Conservation (phyloP, 2,888 invertebrate species). For the Gnatocerus cornutus region DNA sequence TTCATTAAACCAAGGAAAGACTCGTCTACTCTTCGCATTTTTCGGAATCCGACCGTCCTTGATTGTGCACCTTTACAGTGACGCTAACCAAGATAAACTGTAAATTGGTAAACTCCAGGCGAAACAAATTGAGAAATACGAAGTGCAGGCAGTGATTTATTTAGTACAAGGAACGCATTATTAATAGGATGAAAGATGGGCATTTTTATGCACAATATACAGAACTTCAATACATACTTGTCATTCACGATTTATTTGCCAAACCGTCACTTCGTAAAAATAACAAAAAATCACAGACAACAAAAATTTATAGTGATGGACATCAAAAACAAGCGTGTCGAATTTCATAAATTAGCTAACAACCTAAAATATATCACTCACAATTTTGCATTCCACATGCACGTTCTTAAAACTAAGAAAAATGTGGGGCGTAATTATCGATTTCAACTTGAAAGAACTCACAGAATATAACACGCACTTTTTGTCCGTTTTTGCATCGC, state of each 20-base stretch:
- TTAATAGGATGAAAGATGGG: slow-evolving; percentile 50
- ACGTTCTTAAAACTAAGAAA: too few relatives aligned
- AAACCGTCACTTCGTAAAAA: slow-evolving; percentile 25
- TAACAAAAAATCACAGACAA: slow-evolving; percentile 3
- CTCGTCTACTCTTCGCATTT: slow-evolving; percentile 3
- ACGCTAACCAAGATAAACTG: slow-evolving; percentile 64
- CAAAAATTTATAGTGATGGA: not conserved
- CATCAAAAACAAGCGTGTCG: not conserved
- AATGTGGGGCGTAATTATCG: too few relatives aligned
- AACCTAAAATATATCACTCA: too few relatives aligned
- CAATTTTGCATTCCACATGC: too few relatives aligned
- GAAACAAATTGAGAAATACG: slow-evolving; percentile 65
- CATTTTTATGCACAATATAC: slow-evolving; percentile 32
- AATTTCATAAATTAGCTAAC: not conserved
- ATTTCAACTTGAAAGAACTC: too few relatives aligned
- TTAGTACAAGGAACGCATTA: slow-evolving; percentile 49
- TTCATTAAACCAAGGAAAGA: not conserved
- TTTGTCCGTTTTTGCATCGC: too few relatives aligned
- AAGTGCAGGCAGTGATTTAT: slow-evolving; percentile 63
- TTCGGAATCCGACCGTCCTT: slow-evolving; percentile 12
- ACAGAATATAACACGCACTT: too few relatives aligned
- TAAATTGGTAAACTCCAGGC: slow-evolving; percentile 62
- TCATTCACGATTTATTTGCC: slow-evolving; percentile 39
- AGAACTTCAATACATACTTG: slow-evolving; percentile 35
- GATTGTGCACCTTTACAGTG: slow-evolving; percentile 46